Conservation (phyloP, 2,113 vertebrate species). For the Perccottus glenii region DNA sequence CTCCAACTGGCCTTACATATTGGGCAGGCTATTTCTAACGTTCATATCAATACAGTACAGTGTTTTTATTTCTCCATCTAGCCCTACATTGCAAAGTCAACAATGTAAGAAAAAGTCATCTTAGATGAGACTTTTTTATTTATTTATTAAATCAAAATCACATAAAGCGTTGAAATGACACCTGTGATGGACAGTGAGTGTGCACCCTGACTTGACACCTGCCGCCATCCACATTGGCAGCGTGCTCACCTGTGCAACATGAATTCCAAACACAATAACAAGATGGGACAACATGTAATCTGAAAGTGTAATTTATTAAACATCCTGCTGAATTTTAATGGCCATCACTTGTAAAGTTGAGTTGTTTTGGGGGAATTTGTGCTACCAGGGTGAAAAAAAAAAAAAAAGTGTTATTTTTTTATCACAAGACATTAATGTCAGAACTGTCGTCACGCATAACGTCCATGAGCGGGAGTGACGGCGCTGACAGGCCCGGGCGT, state of each 20-base stretch:
- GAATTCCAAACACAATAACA: conserved; percentile 71
- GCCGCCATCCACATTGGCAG: conserved; percentile 59
- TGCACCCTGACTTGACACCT: conserved; percentile 55
- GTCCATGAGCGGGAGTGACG: conserved; percentile 62
- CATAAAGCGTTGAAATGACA: conserved; percentile 14
- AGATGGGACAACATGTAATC: conserved; percentile 72
- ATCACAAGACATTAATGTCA: conserved; percentile 67
- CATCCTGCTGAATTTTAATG: conserved; percentile 74
- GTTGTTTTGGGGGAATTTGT: conserved; percentile 58
- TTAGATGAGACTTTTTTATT: background rate
- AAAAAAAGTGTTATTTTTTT: conserved; percentile 37
- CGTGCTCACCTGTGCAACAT: conserved; percentile 46
- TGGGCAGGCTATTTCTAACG: too few relatives aligned
- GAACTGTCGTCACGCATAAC: conserved; percentile 50
- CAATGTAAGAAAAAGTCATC: too few relatives aligned
- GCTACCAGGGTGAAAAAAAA: conserved; percentile 3
- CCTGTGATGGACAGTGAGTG: conserved; percentile 28
- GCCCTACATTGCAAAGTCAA: too few relatives aligned
- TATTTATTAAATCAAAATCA: conserved; percentile 1
- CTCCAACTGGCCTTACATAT: too few relatives aligned
- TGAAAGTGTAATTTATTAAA: conserved; percentile 77
- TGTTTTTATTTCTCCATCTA: too few relatives aligned
- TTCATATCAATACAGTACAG: too few relatives aligned
- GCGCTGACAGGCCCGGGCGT: conserved; percentile 61
- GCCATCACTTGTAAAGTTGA: conserved; percentile 56